Evolutionary conservation across 2,797 vertebrate genomes (phyloP).

Genomic region (Manis javanica): DNA sequence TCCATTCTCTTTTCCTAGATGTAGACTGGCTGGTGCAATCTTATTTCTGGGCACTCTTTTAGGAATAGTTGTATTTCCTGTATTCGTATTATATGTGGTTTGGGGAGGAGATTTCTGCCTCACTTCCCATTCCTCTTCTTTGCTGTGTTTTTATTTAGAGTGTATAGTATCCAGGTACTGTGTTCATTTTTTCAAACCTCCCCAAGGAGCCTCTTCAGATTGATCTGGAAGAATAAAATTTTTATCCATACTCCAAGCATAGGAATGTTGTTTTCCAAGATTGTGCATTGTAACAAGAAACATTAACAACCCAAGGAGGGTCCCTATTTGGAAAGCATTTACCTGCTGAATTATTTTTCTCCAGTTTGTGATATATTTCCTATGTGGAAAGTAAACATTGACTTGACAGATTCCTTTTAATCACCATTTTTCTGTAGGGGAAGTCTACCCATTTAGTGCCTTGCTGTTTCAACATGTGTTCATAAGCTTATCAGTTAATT

Average conservation of each 20-base stretch:
- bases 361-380: neutral
- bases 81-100: too few species aligned
- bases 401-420: neutral
- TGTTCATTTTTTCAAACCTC: too few species aligned
- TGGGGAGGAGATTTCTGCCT: too few species aligned
- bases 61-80: too few species aligned
- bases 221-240: neutral
- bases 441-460: neutral
- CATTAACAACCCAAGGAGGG: neutral
- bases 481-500: neutral
- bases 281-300: neutral
- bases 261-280: neutral
- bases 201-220: too few species aligned
- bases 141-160: too few species aligned
- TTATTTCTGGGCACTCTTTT: too few species aligned
- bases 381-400: neutral
- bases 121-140: too few species aligned
- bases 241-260: neutral
- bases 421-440: neutral
- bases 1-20: too few species aligned
- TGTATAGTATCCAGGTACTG: too few species aligned
- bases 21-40: too few species aligned
- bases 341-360: neutral
- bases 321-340: neutral
- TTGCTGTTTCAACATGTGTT: slow-evolving; percentile 11